Percentiles rank a stretch among this genome's conserved stretches.
Conservation (phyloP, 2,797 vertebrate genomes). For the Mionectes olivaceus region DNA sequence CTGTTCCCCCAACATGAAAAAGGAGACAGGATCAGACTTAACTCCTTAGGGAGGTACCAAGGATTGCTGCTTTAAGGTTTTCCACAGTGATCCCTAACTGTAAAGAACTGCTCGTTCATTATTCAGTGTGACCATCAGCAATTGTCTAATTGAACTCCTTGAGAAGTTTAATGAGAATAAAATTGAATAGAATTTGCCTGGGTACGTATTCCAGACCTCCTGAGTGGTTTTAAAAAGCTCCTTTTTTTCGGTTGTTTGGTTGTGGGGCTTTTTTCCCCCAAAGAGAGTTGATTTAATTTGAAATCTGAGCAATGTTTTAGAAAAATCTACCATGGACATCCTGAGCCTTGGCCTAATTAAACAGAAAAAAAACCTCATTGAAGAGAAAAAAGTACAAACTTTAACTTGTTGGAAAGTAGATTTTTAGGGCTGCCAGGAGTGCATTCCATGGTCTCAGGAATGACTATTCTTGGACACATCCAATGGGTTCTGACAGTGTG, state of each 20-base stretch:
- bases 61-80: neutral
- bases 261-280: neutral
- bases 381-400: neutral
- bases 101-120: neutral
- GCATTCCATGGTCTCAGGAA: neutral
- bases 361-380: neutral
- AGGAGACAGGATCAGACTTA: neutral
- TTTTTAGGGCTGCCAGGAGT: neutral
- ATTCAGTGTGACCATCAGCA: neutral
- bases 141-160: neutral
- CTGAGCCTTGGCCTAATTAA: neutral
- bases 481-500: fast-evolving
- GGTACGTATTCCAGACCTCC: neutral
- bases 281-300: neutral
- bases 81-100: neutral
- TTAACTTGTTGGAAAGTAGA: neutral
- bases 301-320: neutral
- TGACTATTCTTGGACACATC: neutral
- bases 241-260: neutral
- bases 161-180: neutral
- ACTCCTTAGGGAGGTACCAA: neutral
- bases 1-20: neutral
- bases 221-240: neutral
- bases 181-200: neutral
- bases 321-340: neutral